Conservation (phyloP, 2,797 vertebrate species). For the Rhynchonycteris naso region DNA sequence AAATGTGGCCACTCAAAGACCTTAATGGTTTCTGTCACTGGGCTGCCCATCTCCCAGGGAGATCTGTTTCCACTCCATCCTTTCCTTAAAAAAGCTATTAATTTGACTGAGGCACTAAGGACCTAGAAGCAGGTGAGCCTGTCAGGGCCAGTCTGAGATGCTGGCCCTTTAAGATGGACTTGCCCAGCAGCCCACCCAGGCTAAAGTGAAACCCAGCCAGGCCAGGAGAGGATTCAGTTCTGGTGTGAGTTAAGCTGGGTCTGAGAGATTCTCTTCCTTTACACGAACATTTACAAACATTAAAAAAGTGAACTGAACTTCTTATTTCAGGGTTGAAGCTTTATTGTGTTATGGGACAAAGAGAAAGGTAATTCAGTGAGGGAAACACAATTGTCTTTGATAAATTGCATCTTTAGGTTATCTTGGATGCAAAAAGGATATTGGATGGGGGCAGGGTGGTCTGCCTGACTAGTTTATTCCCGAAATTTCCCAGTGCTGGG, state of each 20-base stretch:
- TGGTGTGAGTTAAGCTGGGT: conserved; percentile 2
- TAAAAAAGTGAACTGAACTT: conserved; percentile 72
- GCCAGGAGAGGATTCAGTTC: not conserved
- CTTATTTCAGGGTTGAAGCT: conserved; percentile 75
- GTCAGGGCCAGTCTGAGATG: not conserved
- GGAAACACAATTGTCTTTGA: conserved; percentile 67
- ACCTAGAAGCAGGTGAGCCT: not conserved
- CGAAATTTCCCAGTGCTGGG: conserved; percentile 77
- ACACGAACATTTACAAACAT: conserved; percentile 29
- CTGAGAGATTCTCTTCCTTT: not conserved
- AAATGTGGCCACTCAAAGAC: not conserved
- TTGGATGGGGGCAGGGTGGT: conserved; percentile 65
- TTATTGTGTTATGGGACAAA: conserved; percentile 65
- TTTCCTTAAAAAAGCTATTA: not conserved
- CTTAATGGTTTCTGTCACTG: not conserved
- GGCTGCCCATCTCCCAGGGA: not conserved
- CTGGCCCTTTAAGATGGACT: not conserved
- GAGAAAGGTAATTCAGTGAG: conserved; percentile 73
- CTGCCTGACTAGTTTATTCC: conserved; percentile 80
- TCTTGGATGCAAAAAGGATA: conserved; percentile 80
- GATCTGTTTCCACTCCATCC: not conserved
- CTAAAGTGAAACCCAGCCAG: not conserved
- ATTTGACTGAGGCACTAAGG: not conserved
- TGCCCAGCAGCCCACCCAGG: not conserved
- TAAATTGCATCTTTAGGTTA: conserved; percentile 83